phyloP scores from a whole-genome alignment of 2,113 vertebrate species.

The Ailurus styani region DNA sequence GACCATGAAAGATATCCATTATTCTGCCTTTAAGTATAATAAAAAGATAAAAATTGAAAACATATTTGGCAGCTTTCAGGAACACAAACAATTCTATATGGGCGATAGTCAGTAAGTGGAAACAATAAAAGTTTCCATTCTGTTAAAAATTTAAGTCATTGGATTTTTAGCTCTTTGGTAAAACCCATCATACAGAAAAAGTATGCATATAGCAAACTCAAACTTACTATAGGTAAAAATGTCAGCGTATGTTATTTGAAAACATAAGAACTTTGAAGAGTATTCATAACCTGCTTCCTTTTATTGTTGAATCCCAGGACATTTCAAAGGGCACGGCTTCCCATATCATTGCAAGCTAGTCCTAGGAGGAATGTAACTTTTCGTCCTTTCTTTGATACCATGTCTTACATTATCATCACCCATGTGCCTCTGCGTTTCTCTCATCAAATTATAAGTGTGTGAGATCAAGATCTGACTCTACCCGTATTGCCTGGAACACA shows the following conservation, averaged over 20 bases:
- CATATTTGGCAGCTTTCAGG: neutral
- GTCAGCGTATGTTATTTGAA: neutral
- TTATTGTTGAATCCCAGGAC: neutral
- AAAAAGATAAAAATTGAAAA: neutral
- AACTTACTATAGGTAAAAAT: neutral
- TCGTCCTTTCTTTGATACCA: neutral
- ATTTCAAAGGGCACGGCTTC: neutral
- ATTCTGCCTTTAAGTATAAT: neutral
- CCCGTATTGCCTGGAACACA: neutral
- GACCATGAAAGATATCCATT: slow-evolving; percentile 1
- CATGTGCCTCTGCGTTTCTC: neutral
- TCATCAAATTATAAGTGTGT: neutral
- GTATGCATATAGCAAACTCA: neutral
- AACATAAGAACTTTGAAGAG: neutral
- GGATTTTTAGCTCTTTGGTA: slow-evolving; percentile 12
- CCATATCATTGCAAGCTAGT: neutral
- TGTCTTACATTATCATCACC: neutral
- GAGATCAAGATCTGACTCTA: neutral
- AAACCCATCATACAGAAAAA: neutral
- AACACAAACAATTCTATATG: neutral
- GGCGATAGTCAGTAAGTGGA: neutral
- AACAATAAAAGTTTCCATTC: neutral
- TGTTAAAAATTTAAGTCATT: neutral
- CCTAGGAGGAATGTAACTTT: neutral
- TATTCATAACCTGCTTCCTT: neutral